Percentiles rank a stretch among this genome's conserved stretches.
phyloP scores from a whole-genome alignment of 1,140 invertebrate species.

The Ephestia elutella region DNA sequence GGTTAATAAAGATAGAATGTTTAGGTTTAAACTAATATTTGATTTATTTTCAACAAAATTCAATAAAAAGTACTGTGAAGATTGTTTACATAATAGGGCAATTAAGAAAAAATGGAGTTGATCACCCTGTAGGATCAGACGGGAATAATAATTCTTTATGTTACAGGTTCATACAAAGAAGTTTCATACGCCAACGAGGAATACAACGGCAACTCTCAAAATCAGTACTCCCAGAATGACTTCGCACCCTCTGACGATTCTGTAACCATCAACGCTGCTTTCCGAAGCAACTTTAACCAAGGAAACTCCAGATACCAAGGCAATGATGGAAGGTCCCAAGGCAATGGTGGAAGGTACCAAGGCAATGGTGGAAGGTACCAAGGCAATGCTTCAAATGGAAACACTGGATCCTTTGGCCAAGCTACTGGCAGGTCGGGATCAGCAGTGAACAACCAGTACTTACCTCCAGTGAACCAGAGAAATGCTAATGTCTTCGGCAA shows the following conservation, averaged over 20 bases:
- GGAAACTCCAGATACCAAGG: background rate
- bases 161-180: constrained; percentile 55
- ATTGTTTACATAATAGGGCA: too few relatives aligned
- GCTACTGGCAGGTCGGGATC: background rate
- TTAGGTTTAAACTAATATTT: too few relatives aligned
- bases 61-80: too few relatives aligned
- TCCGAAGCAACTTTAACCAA: constrained; percentile 14
- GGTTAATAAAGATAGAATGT: too few relatives aligned
- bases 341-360: too few relatives aligned
- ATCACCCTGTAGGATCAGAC: too few relatives aligned
- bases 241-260: constrained; percentile 29
- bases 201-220: constrained; percentile 7
- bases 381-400: too few relatives aligned
- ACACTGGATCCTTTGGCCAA: background rate
- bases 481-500: constrained; percentile 7
- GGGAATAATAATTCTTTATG: constrained; percentile 7
- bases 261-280: constrained; percentile 34
- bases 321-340: too few relatives aligned
- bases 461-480: constrained; percentile 22
- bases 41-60: too few relatives aligned
- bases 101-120: too few relatives aligned
- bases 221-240: constrained; percentile 12
- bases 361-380: background rate
- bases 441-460: constrained; percentile 20
- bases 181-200: constrained; percentile 38